Conservation (phyloP, 2,888 invertebrate genomes). For the Oligia strigilis region DNA sequence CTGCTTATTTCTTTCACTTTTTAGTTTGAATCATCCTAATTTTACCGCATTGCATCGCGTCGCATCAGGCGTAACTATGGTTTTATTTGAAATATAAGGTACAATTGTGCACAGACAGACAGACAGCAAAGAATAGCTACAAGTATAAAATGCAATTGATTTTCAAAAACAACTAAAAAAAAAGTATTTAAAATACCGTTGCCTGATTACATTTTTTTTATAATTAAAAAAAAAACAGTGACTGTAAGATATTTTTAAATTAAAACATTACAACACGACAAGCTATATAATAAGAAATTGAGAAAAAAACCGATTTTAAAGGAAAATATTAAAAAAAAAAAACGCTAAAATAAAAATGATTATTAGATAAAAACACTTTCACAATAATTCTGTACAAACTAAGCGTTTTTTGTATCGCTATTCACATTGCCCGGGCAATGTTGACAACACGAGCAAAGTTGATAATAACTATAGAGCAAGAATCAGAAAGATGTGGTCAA, state of each 20-base stretch:
- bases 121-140: slow-evolving; percentile 42
- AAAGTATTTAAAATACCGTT: slow-evolving; percentile 41
- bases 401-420: neutral
- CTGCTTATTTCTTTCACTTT: neutral
- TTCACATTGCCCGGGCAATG: neutral
- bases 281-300: slow-evolving; percentile 28
- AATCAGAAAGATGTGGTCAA: no score
- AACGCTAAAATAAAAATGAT: neutral
- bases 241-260: slow-evolving; percentile 4
- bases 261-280: slow-evolving; percentile 28
- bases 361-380: neutral
- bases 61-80: neutral
- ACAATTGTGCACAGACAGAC: slow-evolving; percentile 22
- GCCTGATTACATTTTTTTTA: neutral
- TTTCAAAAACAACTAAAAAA: slow-evolving; percentile 29
- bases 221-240: slow-evolving; percentile 16
- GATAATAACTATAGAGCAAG: neutral
- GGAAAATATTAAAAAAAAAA: slow-evolving; percentile 1
- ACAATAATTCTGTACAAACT: neutral
- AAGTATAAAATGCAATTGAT: slow-evolving; percentile 34
- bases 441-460: neutral
- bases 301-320: slow-evolving; percentile 36
- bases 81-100: neutral
- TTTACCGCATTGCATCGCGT: neutral
- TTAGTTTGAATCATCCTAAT: neutral